phyloP scores from a whole-genome alignment of 2,113 vertebrate genomes.

The Acrocephalus arundinaceus region DNA sequence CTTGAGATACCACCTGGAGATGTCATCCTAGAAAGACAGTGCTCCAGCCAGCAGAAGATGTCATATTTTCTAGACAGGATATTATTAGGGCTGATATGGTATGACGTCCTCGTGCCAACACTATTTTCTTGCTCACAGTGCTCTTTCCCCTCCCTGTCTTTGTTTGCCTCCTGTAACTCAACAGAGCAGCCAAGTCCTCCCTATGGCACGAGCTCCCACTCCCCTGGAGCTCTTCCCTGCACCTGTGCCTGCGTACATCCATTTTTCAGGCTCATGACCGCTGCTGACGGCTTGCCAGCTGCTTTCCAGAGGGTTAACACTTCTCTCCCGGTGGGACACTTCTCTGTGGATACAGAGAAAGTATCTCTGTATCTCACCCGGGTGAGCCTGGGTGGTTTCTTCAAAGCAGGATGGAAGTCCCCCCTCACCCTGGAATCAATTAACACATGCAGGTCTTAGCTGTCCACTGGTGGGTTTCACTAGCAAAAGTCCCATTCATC shows the following conservation, averaged over 20 bases:
- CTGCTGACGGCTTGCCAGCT: background rate
- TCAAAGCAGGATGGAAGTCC: background rate
- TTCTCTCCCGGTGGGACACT: background rate
- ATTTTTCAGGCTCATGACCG: background rate
- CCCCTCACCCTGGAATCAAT: background rate
- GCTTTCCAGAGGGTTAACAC: background rate
- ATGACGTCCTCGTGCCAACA: background rate
- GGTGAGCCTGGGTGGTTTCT: background rate
- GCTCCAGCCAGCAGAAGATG: background rate
- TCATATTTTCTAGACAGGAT: background rate
- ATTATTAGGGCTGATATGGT: background rate
- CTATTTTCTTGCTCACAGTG: background rate
- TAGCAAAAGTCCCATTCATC: background rate
- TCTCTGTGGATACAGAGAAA: background rate
- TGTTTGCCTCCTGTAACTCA: background rate
- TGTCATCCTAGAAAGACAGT: background rate
- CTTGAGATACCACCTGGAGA: background rate
- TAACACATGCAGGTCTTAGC: background rate
- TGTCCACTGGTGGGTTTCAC: background rate
- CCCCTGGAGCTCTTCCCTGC: conserved; percentile 22
- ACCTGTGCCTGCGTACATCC: conserved; percentile 26
- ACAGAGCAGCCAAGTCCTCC: conserved; percentile 18
- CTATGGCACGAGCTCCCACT: background rate
- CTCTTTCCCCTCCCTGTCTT: background rate
- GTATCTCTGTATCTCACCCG: no score